phyloP scores from a whole-genome alignment of 2,888 invertebrate genomes.

The Incurvaria masculella region DNA sequence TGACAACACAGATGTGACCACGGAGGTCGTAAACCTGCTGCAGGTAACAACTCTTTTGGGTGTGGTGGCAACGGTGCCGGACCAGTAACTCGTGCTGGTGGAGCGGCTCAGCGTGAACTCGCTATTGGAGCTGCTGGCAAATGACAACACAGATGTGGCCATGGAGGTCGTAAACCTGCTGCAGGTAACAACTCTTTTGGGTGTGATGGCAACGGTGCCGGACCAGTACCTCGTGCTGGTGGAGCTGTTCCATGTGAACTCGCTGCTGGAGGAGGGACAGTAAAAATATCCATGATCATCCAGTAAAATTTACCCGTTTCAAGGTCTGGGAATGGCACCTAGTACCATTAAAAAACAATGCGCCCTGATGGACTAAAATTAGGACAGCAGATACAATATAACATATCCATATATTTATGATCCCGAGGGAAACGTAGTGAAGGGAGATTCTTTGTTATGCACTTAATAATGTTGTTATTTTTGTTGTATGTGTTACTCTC shows the following conservation, averaged over 20 bases:
- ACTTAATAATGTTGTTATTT: too few species aligned
- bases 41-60: conserved; percentile 88
- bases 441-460: too few species aligned
- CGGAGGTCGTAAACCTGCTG: conserved; percentile 66
- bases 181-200: conserved; percentile 79
- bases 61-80: conserved; percentile 92
- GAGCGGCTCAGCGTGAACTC: conserved; percentile 87
- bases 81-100: conserved; percentile 88
- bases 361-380: background rate
- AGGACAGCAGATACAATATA: background rate
- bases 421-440: too few species aligned
- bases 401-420: too few species aligned
- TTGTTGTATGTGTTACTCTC: too few species aligned
- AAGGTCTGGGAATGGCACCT: too few species aligned
- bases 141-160: conserved; percentile 94
- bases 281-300: too few species aligned
- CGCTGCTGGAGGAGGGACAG: conserved; percentile 89
- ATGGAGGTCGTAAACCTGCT: conserved; percentile 69
- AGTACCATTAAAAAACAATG: too few species aligned
- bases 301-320: too few species aligned
- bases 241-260: conserved; percentile 84
- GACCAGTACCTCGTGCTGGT: conserved; percentile 92
- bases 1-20: conserved; percentile 93
- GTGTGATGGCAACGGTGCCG: conserved; percentile 92
- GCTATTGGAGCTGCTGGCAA: conserved; percentile 86